Base-by-base conservation (phyloP, 2,888 invertebrate species). In the Platycnemis pennipes region DNA sequence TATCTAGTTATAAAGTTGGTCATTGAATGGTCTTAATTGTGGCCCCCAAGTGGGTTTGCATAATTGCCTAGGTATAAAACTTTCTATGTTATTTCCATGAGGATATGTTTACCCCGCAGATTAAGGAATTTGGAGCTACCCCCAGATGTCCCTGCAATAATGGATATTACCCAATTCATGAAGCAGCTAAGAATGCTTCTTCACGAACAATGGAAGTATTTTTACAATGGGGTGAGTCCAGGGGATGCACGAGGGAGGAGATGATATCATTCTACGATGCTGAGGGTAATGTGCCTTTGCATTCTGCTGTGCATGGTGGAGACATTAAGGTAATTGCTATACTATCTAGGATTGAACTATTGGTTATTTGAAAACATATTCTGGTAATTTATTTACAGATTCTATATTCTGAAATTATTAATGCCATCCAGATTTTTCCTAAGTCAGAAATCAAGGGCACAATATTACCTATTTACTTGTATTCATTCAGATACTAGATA, bases 91-190 rank as follows among this genome's bases (percentile, higher is more conserved):
- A 49, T 87, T n/a, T n/a, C n/a, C n/a, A n/a, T n/a, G n/a, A n/a
- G n/a, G n/a, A n/a, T n/a, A n/a, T n/a, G 94, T 13, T 88, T 95
- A 94, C 95, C 95, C 96, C 96, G 91, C 96, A 99, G 99, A 98
- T 99, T 95, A 98, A 98, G 86, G 98, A 98, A 95, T 97, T 98
- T 95, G 98, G 98, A 95, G 98, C 98, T 77, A 97, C 98, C 96
- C 98, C 98, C 94, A 98, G 98, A 95, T 97, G 97, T 95, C 98
- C 98, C 2, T 99, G 98, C 96, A 98, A 98, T 96, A 98, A 98
- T 97, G 99, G 99, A 22, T 99, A 98, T 96, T 99, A 98, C 96
- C 99, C 99, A 0, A 98, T 99, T 95, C 99, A 99, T 96, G 98
- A 98, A 96, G 99, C 99, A 1, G 99, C 99, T 5, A 98, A 98